These are phyloP conservation scores for Caenorhabditis briggsae DNA, from an alignment of 1,140 invertebrate species.

Conservation along the genomic window DNA sequence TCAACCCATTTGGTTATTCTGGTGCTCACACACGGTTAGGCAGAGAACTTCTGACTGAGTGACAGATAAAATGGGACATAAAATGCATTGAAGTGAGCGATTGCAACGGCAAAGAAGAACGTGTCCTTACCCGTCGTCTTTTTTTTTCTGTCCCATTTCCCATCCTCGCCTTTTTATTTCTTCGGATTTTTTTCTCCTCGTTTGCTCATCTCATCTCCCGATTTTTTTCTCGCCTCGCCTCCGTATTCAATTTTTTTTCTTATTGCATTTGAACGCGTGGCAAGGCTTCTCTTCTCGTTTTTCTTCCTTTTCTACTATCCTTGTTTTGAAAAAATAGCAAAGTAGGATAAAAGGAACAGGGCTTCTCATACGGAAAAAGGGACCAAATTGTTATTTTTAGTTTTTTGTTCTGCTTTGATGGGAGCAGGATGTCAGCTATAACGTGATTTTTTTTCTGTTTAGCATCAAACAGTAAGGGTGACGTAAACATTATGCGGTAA, in stretches of 20 bases:
- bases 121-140: slow-evolving; percentile 8
- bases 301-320: no score
- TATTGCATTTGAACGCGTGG: slow-evolving; percentile 44
- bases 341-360: neutral
- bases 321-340: slow-evolving; percentile 22
- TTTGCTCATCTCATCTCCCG: slow-evolving; percentile 19
- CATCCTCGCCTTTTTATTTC: no score
- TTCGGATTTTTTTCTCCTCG: neutral
- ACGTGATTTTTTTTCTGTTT: neutral
- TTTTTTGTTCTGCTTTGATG: neutral
- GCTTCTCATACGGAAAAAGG: neutral
- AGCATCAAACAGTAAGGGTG: no score
- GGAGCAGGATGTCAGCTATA: neutral
- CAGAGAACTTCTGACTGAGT: neutral
- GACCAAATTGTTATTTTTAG: slow-evolving; percentile 37
- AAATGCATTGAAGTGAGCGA: slow-evolving; percentile 12
- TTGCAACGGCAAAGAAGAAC: neutral
- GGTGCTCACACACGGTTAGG: neutral
- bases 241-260: slow-evolving; percentile 31
- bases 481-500: no score
- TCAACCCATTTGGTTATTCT: neutral
- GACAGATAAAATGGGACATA: neutral
- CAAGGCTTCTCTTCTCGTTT: neutral
- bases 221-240: slow-evolving; percentile 6
- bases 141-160: neutral